phyloP scores from a whole-genome alignment of 2,888 invertebrate genomes.

The Netelia virgata region DNA sequence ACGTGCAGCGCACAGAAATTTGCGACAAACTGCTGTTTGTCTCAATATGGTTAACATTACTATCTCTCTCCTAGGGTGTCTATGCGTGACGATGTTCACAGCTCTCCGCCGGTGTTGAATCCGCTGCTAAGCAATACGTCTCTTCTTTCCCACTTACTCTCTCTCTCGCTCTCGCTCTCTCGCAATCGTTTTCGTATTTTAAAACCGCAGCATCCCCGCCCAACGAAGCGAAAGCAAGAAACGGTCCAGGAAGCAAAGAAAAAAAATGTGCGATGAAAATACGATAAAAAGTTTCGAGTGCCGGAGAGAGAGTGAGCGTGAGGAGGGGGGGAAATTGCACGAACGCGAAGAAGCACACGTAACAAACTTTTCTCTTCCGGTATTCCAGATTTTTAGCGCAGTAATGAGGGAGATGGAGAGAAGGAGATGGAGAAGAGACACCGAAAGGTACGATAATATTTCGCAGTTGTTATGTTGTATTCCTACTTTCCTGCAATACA shows the following conservation, averaged over 20 bases:
- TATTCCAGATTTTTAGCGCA: neutral
- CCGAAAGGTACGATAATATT: neutral
- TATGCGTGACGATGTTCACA: conserved; percentile 27
- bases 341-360: conserved; percentile 24
- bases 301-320: neutral
- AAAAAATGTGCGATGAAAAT: conserved; percentile 46
- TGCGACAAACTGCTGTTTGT: conserved; percentile 50
- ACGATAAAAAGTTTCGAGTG: conserved; percentile 19
- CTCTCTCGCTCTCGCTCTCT: neutral
- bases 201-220: conserved; percentile 34
- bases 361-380: conserved; percentile 33
- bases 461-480: neutral
- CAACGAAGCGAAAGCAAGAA: conserved; percentile 37
- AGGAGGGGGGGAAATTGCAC: conserved; percentile 29
- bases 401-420: conserved; percentile 2
- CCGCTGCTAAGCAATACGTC: conserved; percentile 43
- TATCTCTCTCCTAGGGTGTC: conserved; percentile 23
- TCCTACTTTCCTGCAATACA: neutral
- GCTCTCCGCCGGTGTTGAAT: conserved; percentile 42
- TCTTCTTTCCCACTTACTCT: conserved; percentile 1
- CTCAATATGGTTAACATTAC: conserved; percentile 22
- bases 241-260: conserved; percentile 44
- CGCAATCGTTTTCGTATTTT: conserved; percentile 13
- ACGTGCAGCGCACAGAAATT: conserved; percentile 39
- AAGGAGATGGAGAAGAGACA: conserved; percentile 16